These are phyloP conservation scores for Acleris emargana DNA, from an alignment of 2,888 invertebrate genomes.

Conservation along the genomic window DNA sequence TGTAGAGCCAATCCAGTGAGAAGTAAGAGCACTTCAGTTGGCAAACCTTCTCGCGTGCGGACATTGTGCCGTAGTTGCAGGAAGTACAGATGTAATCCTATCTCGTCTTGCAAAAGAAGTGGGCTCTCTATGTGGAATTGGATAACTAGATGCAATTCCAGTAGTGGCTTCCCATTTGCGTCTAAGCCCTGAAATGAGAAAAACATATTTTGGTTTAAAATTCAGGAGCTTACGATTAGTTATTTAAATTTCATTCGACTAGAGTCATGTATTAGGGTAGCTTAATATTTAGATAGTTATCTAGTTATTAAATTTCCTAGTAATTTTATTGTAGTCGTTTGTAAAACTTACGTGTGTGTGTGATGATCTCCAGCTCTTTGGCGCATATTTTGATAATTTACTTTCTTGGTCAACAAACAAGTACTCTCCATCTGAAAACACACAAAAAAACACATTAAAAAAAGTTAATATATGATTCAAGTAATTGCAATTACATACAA, in stretches of 20 bases:
- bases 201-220: neutral
- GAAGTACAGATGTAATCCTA: slow-evolving; percentile 96
- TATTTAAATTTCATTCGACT: neutral
- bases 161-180: slow-evolving; percentile 94
- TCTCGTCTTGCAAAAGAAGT: slow-evolving; percentile 94
- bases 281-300: too few species aligned
- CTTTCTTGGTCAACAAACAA: slow-evolving; percentile 97
- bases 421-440: slow-evolving; percentile 95
- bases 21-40: slow-evolving; percentile 88
- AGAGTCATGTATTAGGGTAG: too few species aligned
- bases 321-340: neutral
- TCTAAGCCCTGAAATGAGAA: slow-evolving; percentile 89
- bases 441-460: slow-evolving; percentile 42
- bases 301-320: too few species aligned
- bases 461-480: neutral
- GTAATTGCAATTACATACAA: too few species aligned
- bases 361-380: slow-evolving; percentile 97
- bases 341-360: slow-evolving; percentile 91
- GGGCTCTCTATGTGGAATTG: slow-evolving; percentile 98
- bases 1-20: slow-evolving; percentile 96
- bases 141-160: slow-evolving; percentile 95
- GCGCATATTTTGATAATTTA: slow-evolving; percentile 98
- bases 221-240: neutral
- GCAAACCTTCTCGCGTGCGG: slow-evolving; percentile 85
- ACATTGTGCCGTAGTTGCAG: slow-evolving; percentile 96